These are phyloP conservation scores for Luperina testacea DNA, from an alignment of 2,888 invertebrate species.

Conservation along the genomic window DNA sequence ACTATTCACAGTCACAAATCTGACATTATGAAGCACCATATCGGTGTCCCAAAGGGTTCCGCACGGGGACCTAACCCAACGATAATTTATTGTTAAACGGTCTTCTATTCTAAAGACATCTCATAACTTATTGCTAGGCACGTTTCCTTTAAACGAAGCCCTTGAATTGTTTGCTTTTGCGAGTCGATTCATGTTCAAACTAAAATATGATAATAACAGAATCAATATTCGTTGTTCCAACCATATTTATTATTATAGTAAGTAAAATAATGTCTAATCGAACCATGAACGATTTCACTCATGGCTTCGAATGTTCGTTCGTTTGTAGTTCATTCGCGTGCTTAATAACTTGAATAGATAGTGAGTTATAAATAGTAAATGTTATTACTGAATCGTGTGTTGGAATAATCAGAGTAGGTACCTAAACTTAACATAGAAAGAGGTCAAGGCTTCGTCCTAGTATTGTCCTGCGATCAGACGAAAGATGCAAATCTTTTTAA, in stretches of 20 bases:
- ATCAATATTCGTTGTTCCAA: constrained; percentile 59
- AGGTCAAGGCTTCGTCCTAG: constrained; percentile 33
- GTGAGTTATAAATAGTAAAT: constrained; percentile 56
- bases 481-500: neutral
- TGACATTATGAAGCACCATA: constrained; percentile 25
- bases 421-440: constrained; percentile 43
- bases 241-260: constrained; percentile 55
- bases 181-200: constrained; percentile 55
- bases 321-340: constrained; percentile 51
- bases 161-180: constrained; percentile 56
- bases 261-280: constrained; percentile 48
- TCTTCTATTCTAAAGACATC: constrained; percentile 5
- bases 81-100: constrained; percentile 39
- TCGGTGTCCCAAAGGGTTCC: neutral
- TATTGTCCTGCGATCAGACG: neutral
- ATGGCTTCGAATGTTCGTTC: constrained; percentile 1
- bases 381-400: constrained; percentile 47
- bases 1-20: constrained; percentile 24
- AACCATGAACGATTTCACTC: constrained; percentile 40
- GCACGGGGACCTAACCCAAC: neutral
- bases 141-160: constrained; percentile 25
- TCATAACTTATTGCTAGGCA: constrained; percentile 53
- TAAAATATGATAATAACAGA: constrained; percentile 58
- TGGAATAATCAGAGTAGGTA: constrained; percentile 47
- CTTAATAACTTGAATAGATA: constrained; percentile 52